Evolutionary conservation across 2,888 invertebrate species (phyloP).

Genomic region (Acleris sparsana): DNA sequence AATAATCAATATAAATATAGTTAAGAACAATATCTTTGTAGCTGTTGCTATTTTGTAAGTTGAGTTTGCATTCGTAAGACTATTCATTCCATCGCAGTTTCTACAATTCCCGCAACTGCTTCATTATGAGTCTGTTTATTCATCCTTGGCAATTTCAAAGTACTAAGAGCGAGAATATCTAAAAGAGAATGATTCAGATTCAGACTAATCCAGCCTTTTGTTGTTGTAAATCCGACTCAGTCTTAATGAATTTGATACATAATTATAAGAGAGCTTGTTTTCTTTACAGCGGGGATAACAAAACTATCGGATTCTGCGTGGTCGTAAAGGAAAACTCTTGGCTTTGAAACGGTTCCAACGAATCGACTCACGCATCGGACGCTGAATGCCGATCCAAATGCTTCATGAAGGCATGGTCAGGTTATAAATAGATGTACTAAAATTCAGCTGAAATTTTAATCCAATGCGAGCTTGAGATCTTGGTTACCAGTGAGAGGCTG

Average conservation of each 20-base stretch:
- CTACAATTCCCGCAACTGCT: not conserved
- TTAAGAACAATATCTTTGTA: not conserved
- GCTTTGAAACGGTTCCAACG: constrained; percentile 37
- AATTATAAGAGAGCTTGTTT: constrained; percentile 12
- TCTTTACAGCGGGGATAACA: constrained; percentile 14
- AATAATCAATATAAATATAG: not conserved
- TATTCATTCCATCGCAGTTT: constrained; percentile 1
- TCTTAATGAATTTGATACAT: constrained; percentile 4
- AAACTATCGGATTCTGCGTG: constrained; percentile 15
- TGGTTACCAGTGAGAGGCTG: not conserved
- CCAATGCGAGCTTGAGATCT: constrained; percentile 3
- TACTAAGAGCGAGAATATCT: not conserved
- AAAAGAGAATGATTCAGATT: constrained; percentile 1
- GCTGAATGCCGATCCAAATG: constrained; percentile 31
- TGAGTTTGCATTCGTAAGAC: not conserved
- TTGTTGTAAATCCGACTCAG: constrained; percentile 15
- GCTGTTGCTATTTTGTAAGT: constrained; percentile 1
- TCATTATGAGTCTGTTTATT: not conserved
- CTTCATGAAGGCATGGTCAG: constrained; percentile 35
- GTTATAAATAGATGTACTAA: constrained; percentile 34
- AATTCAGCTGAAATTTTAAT: constrained; percentile 30
- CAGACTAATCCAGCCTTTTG: not conserved
- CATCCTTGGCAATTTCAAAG: not conserved
- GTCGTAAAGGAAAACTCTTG: constrained; percentile 38
- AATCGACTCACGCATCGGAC: constrained; percentile 27